Base-by-base conservation (phyloP, 2,797 vertebrate species). In the Enteromius paludinosus region DNA sequence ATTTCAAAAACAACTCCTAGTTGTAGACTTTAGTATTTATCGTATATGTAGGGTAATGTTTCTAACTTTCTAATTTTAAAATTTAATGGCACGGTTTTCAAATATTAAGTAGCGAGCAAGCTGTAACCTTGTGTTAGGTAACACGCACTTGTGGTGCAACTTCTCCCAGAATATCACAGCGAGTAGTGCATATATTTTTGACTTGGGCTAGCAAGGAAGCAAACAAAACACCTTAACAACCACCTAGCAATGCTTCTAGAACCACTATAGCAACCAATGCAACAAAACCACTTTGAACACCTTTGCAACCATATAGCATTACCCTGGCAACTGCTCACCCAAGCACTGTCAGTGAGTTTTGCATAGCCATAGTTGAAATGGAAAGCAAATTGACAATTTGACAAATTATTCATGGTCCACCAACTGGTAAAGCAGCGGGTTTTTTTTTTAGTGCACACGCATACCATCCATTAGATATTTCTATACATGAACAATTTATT, bases 371-470 rank as follows among this genome's bases (percentile, higher is more conserved):
- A 68, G 30, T 49, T 52, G 8, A 66, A 66, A 78, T 52, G 2
- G 20, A 41, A 79, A 69, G 15, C 23, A 25, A 41, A 72, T 33
- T 72, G 70, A 12, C 23, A 59, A 59, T 25, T 38, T 56, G 52
- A 18, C 66, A 70, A 59, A 79, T 70, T 70, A 70, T 79, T 79
- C 52, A 56, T 11, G 35, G 49, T 68, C 38, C 78, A 79, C 23
- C 9, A 23, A 61, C 35, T 75, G 54, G 41, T 41, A 59, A 70
- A 70, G 49, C 52, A 79, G 15, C 23, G 2, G 18, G n/a, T 28
- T 64, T 78, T 35, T 66, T 47, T 77, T 78, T 41, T 54, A 11
- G 2, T 3, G 17, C 35, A 59, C 18, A 30, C 25, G 10, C 35
- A 56, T 10, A 15, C 5, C 38, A 68, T 68, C 9, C 33, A 52